These are phyloP conservation scores for Ophion obscuratus DNA, from an alignment of 2,888 invertebrate genomes.

Conservation along the genomic window DNA sequence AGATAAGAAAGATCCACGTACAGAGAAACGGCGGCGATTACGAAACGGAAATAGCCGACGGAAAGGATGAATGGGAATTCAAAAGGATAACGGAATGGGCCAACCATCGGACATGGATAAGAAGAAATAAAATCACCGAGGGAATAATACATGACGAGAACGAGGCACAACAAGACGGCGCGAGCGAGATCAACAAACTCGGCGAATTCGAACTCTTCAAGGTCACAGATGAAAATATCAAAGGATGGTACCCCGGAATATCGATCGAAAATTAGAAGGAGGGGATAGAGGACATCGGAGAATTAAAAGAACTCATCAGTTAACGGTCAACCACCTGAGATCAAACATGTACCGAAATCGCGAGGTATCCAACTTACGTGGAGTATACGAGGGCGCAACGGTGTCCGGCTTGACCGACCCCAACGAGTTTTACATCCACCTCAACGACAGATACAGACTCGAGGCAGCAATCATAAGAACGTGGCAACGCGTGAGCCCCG, in stretches of 20 bases:
- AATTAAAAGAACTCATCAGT: too few relatives aligned
- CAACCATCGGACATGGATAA: background rate
- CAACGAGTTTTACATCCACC: too few relatives aligned
- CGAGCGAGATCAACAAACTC: background rate
- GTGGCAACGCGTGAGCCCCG: too few relatives aligned
- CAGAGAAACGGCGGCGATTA: background rate
- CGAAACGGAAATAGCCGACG: background rate
- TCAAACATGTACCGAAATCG: too few relatives aligned
- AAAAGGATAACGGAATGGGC: background rate
- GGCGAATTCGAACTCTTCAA: background rate
- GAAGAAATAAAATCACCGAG: background rate
- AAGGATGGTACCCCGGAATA: background rate
- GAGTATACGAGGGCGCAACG: too few relatives aligned
- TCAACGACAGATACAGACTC: too few relatives aligned
- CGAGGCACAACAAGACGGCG: background rate
- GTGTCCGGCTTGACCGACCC: too few relatives aligned
- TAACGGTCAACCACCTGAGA: too few relatives aligned
- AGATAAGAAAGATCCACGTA: too few relatives aligned
- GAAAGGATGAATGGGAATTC: background rate
- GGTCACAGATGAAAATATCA: background rate
- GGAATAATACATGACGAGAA: background rate
- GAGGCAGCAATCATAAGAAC: too few relatives aligned
- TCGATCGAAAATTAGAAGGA: background rate
- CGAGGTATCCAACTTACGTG: too few relatives aligned
- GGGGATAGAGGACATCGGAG: too few relatives aligned